A percentile compares a stretch with the other conserved stretches of the same genome.
Evolutionary conservation across 2,113 vertebrate species (phyloP).

Genomic region (Motacilla alba): DNA sequence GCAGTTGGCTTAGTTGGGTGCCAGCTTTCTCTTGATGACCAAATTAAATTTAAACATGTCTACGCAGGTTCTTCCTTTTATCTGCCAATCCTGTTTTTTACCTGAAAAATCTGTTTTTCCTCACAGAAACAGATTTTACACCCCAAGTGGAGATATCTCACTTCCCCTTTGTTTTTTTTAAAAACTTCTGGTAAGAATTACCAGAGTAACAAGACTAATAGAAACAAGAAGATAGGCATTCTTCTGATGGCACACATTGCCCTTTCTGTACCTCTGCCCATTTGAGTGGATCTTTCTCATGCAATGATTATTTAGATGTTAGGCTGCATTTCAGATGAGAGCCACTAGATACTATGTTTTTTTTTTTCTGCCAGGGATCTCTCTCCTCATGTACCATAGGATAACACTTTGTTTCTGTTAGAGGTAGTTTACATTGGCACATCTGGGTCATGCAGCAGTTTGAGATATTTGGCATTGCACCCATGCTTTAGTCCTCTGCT

Average conservation of each 20-base stretch:
- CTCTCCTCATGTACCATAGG: neutral
- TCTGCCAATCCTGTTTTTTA: neutral
- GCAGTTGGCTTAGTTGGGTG: neutral
- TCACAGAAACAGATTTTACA: neutral
- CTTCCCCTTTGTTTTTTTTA: neutral
- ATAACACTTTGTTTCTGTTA: neutral
- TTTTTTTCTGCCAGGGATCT: neutral
- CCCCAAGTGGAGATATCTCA: neutral
- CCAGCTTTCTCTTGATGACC: neutral
- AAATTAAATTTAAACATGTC: neutral
- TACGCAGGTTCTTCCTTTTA: neutral
- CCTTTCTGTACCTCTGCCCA: neutral
- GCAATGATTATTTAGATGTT: neutral
- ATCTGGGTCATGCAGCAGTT: fast-evolving
- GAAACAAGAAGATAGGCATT: neutral
- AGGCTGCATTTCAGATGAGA: neutral
- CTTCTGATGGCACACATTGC: neutral
- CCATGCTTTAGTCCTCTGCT: neutral
- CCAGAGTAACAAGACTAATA: neutral
- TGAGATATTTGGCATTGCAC: neutral
- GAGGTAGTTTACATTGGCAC: neutral
- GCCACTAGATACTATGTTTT: neutral
- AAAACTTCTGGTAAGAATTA: neutral
- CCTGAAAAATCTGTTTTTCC: neutral
- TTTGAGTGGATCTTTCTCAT: neutral